Conservation (phyloP, 2,797 vertebrate genomes). For the Smutsia temminckii region DNA sequence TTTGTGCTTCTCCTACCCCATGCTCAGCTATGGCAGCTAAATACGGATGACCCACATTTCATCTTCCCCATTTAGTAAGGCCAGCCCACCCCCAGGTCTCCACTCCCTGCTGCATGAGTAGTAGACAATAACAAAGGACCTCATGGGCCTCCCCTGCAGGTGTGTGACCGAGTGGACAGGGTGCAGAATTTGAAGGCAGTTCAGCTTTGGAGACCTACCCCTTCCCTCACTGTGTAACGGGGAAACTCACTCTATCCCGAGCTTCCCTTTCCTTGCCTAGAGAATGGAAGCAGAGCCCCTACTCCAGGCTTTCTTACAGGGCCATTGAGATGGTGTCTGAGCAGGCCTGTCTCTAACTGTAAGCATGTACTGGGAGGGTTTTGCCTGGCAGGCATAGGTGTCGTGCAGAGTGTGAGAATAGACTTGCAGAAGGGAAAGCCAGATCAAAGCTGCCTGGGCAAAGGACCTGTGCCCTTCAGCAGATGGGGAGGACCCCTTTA, state of each 20-base stretch:
- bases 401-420: background rate
- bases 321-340: background rate
- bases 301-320: background rate
- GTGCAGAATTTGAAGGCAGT: fast-evolving
- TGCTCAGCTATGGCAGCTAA: background rate
- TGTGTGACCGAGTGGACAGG: background rate
- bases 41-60: background rate
- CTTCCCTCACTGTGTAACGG: background rate
- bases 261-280: background rate
- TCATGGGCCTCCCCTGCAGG: background rate
- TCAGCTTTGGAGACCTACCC: background rate
- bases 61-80: background rate
- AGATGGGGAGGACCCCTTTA: background rate
- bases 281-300: background rate
- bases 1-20: background rate
- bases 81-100: background rate
- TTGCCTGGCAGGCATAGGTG: background rate
- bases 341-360: background rate
- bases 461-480: background rate
- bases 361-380: no score
- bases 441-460: background rate
- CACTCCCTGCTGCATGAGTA: background rate
- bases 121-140: background rate
- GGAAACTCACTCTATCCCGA: background rate
- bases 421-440: background rate